Conservation (phyloP, 1,140 invertebrate species). For the Drosophila varians region DNA sequence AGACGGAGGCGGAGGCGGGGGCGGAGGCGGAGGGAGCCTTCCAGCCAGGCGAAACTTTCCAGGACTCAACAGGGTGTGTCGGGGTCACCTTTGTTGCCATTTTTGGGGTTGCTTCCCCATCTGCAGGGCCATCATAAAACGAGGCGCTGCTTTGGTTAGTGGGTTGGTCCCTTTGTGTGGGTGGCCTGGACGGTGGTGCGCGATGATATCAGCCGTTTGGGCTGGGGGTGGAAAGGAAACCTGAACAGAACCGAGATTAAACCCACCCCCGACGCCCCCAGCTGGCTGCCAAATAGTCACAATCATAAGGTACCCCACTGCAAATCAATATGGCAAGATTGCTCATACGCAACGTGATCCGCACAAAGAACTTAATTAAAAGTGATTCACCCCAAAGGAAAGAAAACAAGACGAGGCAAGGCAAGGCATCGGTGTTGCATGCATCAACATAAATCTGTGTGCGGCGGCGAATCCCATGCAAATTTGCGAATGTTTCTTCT, state of each 20-base stretch:
- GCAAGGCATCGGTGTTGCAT: conserved; percentile 14
- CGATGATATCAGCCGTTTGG: conserved; percentile 43
- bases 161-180: not conserved
- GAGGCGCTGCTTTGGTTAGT: conserved; percentile 3
- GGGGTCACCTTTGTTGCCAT: conserved; percentile 45
- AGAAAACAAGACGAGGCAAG: not conserved
- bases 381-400: conserved; percentile 19
- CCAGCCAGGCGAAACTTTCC: conserved; percentile 38
- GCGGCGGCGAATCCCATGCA: conserved; percentile 29
- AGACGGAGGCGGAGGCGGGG: too few species aligned
- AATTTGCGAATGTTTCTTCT: conserved; percentile 26
- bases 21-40: conserved; percentile 11
- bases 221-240: conserved; percentile 35
- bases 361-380: conserved; percentile 35
- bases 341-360: conserved; percentile 50
- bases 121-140: conserved; percentile 20
- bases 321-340: conserved; percentile 37
- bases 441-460: conserved; percentile 40
- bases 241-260: conserved; percentile 2
- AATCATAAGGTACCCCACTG: conserved; percentile 26
- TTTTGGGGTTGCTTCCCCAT: conserved; percentile 27
- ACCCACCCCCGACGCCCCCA: not conserved
- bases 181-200: not conserved
- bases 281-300: conserved; percentile 16
- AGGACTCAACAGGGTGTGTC: conserved; percentile 43